These are phyloP conservation scores for Cichladusa arquata DNA, from an alignment of 2,113 vertebrate genomes.

Conservation along the genomic window DNA sequence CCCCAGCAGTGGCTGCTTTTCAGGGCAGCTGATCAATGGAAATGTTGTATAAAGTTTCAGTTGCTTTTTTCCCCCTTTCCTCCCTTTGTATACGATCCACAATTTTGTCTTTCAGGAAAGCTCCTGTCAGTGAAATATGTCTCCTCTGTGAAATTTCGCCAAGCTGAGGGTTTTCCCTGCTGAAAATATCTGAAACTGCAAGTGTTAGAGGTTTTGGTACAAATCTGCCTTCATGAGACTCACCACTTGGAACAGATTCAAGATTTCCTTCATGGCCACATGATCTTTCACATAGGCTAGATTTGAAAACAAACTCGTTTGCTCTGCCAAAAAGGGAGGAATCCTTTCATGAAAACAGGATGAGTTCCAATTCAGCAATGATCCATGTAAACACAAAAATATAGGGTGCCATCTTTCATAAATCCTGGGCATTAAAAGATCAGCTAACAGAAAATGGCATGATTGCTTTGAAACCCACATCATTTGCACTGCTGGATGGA, in stretches of 20 bases:
- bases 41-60: neutral
- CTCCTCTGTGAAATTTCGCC: neutral
- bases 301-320: neutral
- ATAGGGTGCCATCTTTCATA: conserved; percentile 5
- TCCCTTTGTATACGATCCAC: conserved; percentile 23
- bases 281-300: conserved; percentile 35
- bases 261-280: neutral
- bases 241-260: neutral
- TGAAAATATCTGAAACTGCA: conserved; percentile 41
- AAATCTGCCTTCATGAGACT: conserved; percentile 21
- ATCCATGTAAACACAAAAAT: conserved; percentile 43
- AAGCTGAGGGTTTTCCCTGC: conserved; percentile 24
- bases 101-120: neutral
- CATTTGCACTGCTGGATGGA: neutral
- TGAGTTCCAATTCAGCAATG: neutral
- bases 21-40: neutral
- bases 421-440: conserved; percentile 15
- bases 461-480: neutral
- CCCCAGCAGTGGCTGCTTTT: neutral
- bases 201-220: conserved; percentile 51
- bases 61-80: neutral
- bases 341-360: neutral
- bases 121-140: conserved; percentile 9
- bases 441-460: neutral
- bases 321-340: conserved; percentile 34